Conservation (phyloP, 35 echinoderm and acorn worm species). For the Ophiothrix spiculata region DNA sequence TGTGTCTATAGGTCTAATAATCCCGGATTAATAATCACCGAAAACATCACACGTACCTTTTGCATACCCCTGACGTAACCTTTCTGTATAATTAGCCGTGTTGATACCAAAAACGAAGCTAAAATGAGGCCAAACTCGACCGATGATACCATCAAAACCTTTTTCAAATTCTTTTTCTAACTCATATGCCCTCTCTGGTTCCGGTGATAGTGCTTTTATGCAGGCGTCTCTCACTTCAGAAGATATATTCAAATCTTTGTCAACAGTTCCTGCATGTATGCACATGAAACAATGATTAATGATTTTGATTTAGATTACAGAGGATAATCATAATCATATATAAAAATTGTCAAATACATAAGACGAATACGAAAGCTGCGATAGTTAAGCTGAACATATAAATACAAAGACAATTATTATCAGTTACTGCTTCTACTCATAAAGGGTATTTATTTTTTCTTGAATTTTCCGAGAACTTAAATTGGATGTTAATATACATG, state of each 20-base stretch:
- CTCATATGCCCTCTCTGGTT: constrained; percentile 49
- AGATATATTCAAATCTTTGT: constrained; percentile 37
- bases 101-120: constrained; percentile 31
- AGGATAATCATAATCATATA: too few relatives aligned
- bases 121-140: constrained; percentile 69
- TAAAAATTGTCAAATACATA: too few relatives aligned
- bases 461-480: too few relatives aligned
- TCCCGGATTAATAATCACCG: too few relatives aligned
- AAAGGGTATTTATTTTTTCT: too few relatives aligned
- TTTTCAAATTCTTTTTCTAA: constrained; percentile 57
- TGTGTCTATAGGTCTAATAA: too few relatives aligned
- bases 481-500: too few relatives aligned
- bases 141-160: constrained; percentile 68
- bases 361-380: too few relatives aligned
- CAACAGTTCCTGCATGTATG: constrained; percentile 33
- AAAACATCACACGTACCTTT: constrained; percentile 49
- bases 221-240: constrained; percentile 28
- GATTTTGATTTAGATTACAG: too few relatives aligned
- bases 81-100: constrained; percentile 5
- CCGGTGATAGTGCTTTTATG: neutral
- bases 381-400: too few relatives aligned
- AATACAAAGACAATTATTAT: too few relatives aligned
- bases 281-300: constrained; percentile 12
- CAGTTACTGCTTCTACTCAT: too few relatives aligned
- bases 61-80: constrained; percentile 44